These are phyloP conservation scores for Elachura formosa DNA, from an alignment of 2,113 vertebrate genomes.

Conservation along the genomic window DNA sequence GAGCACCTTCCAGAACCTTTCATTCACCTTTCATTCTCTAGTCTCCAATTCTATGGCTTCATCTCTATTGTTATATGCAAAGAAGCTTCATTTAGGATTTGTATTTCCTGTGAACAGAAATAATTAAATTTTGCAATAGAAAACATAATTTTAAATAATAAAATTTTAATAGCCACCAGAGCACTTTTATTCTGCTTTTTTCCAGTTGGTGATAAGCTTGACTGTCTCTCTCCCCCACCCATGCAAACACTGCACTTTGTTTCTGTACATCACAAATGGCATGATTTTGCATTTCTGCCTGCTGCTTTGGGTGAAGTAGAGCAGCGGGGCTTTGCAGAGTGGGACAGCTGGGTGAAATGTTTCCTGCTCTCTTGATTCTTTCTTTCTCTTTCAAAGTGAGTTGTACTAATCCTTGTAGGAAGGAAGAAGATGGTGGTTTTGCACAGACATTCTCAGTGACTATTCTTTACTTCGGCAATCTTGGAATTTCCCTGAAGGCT, in stretches of 20 bases:
- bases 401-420: background rate
- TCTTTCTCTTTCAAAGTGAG: slow-evolving; percentile 65
- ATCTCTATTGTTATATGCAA: background rate
- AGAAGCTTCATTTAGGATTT: background rate
- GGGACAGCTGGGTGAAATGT: background rate
- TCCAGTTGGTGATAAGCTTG: background rate
- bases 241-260: slow-evolving; percentile 7
- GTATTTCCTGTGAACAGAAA: background rate
- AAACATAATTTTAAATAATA: background rate
- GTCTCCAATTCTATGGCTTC: background rate
- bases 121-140: background rate
- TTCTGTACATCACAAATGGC: slow-evolving; percentile 4
- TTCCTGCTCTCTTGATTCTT: background rate
- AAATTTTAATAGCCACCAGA: background rate
- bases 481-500: slow-evolving; percentile 41
- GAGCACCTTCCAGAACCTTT: background rate
- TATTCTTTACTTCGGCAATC: slow-evolving; percentile 41
- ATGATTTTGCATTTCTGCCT: slow-evolving; percentile 55
- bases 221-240: background rate
- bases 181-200: slow-evolving; percentile 4
- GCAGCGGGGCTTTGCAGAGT: background rate
- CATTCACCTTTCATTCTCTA: background rate
- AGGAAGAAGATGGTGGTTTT: slow-evolving; percentile 24
- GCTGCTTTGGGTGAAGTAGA: background rate
- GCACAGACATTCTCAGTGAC: background rate